Percentiles rank a stretch among this genome's conserved stretches.
Evolutionary conservation across 2,888 invertebrate species (phyloP).

Genomic region (Eupithecia insigniata): DNA sequence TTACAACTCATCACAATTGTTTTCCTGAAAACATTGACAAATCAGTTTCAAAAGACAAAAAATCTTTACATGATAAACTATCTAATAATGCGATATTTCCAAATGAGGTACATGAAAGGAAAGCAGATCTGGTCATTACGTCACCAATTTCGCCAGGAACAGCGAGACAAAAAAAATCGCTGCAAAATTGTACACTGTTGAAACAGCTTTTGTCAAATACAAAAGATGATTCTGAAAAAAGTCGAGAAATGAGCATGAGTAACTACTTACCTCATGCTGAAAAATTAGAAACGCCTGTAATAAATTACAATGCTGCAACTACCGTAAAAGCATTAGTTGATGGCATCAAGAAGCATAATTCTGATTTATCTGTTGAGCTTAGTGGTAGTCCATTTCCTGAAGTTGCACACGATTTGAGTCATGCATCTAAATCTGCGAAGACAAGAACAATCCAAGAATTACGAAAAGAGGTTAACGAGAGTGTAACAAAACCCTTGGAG

Average conservation of each 20-base stretch:
- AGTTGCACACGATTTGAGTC: slow-evolving; percentile 51
- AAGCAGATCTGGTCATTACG: slow-evolving; percentile 12
- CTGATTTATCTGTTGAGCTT: slow-evolving; percentile 47
- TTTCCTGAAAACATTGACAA: slow-evolving; percentile 40
- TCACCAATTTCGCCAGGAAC: slow-evolving; percentile 39
- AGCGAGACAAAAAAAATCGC: slow-evolving; percentile 51
- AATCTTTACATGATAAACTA: slow-evolving; percentile 20
- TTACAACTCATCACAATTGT: slow-evolving; percentile 28
- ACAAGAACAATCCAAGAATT: slow-evolving; percentile 58
- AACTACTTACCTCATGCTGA: slow-evolving; percentile 52
- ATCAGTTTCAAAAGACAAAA: slow-evolving; percentile 28
- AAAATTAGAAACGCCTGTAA: slow-evolving; percentile 46
- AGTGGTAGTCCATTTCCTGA: slow-evolving; percentile 49
- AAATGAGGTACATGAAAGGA: slow-evolving; percentile 36
- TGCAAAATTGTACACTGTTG: slow-evolving; percentile 75
- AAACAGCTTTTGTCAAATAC: slow-evolving; percentile 76
- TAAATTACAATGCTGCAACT: slow-evolving; percentile 51
- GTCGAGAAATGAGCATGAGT: slow-evolving; percentile 51
- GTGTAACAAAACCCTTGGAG: slow-evolving; percentile 77
- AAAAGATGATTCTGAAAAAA: slow-evolving; percentile 62
- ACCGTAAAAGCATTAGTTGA: slow-evolving; percentile 26
- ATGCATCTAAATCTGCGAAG: slow-evolving; percentile 49
- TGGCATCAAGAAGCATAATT: slow-evolving; percentile 45
- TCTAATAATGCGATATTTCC: slow-evolving; percentile 30
- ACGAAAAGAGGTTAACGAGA: slow-evolving; percentile 62